Percentiles rank a stretch among this genome's conserved stretches.
phyloP scores from a whole-genome alignment of 2,797 vertebrate species.

The Podarcis lilfordi region DNA sequence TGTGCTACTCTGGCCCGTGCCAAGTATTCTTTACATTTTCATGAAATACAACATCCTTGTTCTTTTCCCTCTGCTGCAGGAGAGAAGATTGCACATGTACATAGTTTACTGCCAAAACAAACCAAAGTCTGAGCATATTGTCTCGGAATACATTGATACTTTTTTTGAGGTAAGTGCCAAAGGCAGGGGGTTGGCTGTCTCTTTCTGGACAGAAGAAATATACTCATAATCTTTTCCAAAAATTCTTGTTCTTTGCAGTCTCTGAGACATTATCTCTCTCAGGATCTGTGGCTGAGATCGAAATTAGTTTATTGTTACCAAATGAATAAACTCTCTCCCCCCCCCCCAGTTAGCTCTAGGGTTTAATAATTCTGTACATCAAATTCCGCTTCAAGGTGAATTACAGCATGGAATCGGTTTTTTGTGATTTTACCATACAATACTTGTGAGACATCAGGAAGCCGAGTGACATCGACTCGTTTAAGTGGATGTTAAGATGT shows the following conservation, averaged over 20 bases:
- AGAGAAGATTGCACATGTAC: conserved; percentile 97
- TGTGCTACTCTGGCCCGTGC: accelerated
- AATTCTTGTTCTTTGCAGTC: neutral
- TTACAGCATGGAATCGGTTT: neutral
- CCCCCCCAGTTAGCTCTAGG: neutral
- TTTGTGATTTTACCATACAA: neutral
- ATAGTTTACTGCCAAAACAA: conserved; percentile 99
- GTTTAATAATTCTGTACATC: neutral
- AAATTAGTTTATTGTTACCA: neutral
- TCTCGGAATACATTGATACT: conserved; percentile 96
- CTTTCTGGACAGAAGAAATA: neutral
- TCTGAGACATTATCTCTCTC: neutral
- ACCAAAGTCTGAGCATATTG: conserved; percentile 98
- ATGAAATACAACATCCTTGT: conserved; percentile 26
- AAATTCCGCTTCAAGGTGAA: neutral
- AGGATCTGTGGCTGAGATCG: neutral
- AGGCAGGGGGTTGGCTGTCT: neutral
- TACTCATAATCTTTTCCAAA: neutral
- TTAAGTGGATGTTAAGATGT: neutral
- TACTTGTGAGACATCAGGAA: neutral
- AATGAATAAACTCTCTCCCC: neutral
- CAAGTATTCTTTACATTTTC: neutral
- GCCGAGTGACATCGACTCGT: neutral
- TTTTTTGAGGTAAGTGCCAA: conserved; percentile 92
- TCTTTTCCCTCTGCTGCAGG: conserved; percentile 78